Base-by-base conservation (phyloP, 1,140 invertebrate species). In the Caerostris darwini region DNA sequence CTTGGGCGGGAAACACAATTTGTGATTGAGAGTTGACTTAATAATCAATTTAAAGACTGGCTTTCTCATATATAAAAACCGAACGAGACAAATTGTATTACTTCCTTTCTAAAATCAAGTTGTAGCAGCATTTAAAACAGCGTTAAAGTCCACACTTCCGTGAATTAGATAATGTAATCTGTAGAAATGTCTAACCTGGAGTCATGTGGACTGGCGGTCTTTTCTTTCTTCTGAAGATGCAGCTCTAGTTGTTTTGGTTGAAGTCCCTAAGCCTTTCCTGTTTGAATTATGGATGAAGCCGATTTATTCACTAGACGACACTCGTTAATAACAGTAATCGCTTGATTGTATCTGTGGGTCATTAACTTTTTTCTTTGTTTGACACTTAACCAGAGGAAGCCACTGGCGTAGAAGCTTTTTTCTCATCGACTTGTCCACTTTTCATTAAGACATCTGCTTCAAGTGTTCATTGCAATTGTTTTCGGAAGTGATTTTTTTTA, bases 361-460 rank as follows among this genome's bases (percentile, higher is more conserved):
- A 91, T 59, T 91, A 91, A 81, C 90, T 91, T 82, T 91, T n/a
- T 81, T 91, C 71, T 91, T 91, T 91, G 90, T 91, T 81, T 50
- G 50, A 90, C 53, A 71, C 88, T 90, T 67, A 54, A n/a, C 17
- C n/a, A n/a, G 50, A 90, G 88, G 67, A 77, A 34, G 67, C 67
- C 57, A 64, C 58, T 19, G 58, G 34, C 50, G 8, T 2, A 50
- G 69, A 50, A 77, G 19, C 8, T 34, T 50, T 77, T 77, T 77
- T 77, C 69, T 50, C 69, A 77, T 50, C 69, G 69, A 77, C 69
- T 77, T 77, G 69, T 77, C 69, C 69, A 77, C 69, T 77, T 77
- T 77, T 77, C 69, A 77, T 34, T 53, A 8, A 77, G 69, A 77
- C 69, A 77, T 77, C 69, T 77, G 69, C 69, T 77, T 19, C 4